Evolutionary conservation across 2,113 vertebrate species (phyloP).

Genomic region (Pteropus alecto): DNA sequence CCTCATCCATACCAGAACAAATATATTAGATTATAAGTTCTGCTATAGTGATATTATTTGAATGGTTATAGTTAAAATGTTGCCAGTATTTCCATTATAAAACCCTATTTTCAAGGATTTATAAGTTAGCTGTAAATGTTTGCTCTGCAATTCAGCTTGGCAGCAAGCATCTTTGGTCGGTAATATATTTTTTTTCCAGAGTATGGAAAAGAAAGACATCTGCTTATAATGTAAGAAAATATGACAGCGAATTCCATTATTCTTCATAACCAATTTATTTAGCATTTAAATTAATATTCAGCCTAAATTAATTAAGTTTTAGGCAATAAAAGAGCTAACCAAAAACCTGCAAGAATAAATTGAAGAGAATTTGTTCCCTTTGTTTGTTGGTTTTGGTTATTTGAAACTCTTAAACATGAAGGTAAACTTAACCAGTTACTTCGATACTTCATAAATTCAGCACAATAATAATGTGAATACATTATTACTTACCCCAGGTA

Average conservation of each 20-base stretch:
- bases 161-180: conserved; percentile 35
- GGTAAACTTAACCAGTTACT: not conserved
- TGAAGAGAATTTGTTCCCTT: not conserved
- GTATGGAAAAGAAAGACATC: conserved; percentile 37
- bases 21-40: conserved; percentile 75
- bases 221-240: conserved; percentile 28
- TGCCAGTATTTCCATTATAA: conserved; percentile 75
- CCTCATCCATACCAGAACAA: conserved; percentile 62
- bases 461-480: not conserved
- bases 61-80: conserved; percentile 73
- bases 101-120: conserved; percentile 63
- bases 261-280: conserved; percentile 38
- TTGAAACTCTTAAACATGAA: not conserved
- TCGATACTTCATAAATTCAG: not conserved
- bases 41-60: conserved; percentile 68
- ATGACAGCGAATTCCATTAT: conserved; percentile 23
- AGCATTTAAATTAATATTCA: conserved; percentile 25
- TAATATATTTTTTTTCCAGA: not conserved
- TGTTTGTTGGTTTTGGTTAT: not conserved
- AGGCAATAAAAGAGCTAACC: not conserved
- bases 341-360: not conserved
- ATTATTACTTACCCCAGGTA: not conserved
- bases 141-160: conserved; percentile 39
- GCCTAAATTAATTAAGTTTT: not conserved
- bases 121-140: conserved; percentile 71